Percentiles rank a stretch among this genome's conserved stretches.
Conservation (phyloP, 37 sponge, comb jelly and placozoan species). For the Corticium candelabrum region DNA sequence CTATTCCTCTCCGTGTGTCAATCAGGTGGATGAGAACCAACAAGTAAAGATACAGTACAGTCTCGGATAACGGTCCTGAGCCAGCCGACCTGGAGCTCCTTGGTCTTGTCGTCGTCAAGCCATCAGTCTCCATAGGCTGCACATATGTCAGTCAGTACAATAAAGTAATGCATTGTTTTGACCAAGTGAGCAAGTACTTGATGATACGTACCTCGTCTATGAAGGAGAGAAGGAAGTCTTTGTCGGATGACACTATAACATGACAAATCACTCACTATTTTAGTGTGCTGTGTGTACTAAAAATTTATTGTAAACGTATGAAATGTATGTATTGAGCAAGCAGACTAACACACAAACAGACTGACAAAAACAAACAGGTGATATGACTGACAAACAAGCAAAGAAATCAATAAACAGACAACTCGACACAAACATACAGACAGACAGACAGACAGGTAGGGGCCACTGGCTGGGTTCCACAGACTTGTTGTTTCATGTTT, state of each 20-base stretch:
- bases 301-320: too few species aligned
- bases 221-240: neutral
- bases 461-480: too few species aligned
- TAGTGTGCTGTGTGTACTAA: neutral
- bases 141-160: neutral
- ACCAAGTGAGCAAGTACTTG: too few species aligned
- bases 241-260: slow-evolving; percentile 1
- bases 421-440: neutral
- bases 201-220: neutral
- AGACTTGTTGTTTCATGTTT: too few species aligned
- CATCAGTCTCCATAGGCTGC: neutral
- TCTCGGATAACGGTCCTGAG: neutral
- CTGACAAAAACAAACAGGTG: too few species aligned
- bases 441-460: too few species aligned
- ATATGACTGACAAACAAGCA: too few species aligned
- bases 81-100: neutral
- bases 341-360: too few species aligned
- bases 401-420: too few species aligned
- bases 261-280: neutral
- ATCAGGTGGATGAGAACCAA: neutral
- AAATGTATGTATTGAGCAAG: too few species aligned
- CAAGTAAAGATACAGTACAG: neutral
- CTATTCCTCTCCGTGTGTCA: too few species aligned
- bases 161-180: too few species aligned
- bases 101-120: neutral